These are phyloP conservation scores for Chymomyza costata DNA, from an alignment of 1,140 invertebrate species.

Conservation along the genomic window DNA sequence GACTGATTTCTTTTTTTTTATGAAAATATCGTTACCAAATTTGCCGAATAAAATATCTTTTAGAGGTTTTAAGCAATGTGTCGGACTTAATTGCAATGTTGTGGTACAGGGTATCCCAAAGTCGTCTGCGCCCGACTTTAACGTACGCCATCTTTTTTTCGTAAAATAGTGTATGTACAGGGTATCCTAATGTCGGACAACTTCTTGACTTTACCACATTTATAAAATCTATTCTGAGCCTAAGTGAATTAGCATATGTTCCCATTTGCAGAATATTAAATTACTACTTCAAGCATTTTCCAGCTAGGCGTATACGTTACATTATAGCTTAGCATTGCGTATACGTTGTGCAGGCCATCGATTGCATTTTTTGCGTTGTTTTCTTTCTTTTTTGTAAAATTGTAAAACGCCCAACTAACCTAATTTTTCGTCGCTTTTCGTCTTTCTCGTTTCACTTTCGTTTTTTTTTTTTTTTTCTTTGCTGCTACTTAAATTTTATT, in stretches of 20 bases:
- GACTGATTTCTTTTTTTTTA: too few species aligned
- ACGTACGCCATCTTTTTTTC: too few species aligned
- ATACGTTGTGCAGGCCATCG: conserved; percentile 4
- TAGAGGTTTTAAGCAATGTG: too few species aligned
- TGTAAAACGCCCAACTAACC: conserved; percentile 31
- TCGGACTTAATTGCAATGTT: too few species aligned
- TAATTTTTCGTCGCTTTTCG: conserved; percentile 24
- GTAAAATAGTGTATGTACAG: too few species aligned
- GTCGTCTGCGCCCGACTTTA: too few species aligned
- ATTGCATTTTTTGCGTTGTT: conserved; percentile 11
- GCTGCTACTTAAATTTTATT: conserved; percentile 2
- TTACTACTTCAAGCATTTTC: conserved; percentile 10
- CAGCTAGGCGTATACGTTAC: conserved; percentile 26
- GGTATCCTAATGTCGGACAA: too few species aligned
- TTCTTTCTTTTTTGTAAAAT: conserved; percentile 7
- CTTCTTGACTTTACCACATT: too few species aligned
- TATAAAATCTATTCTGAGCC: neutral
- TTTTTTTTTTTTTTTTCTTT: conserved; percentile 5
- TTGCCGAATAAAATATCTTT: too few species aligned
- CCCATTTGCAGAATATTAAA: neutral
- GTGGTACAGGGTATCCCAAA: too few species aligned
- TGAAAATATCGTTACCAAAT: too few species aligned
- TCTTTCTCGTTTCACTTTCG: conserved; percentile 11
- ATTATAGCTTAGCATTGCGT: conserved; percentile 13
- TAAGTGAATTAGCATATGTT: neutral